phyloP scores from a whole-genome alignment of 64 coral and sea anemone genomes.

The Trachythela sp. region DNA sequence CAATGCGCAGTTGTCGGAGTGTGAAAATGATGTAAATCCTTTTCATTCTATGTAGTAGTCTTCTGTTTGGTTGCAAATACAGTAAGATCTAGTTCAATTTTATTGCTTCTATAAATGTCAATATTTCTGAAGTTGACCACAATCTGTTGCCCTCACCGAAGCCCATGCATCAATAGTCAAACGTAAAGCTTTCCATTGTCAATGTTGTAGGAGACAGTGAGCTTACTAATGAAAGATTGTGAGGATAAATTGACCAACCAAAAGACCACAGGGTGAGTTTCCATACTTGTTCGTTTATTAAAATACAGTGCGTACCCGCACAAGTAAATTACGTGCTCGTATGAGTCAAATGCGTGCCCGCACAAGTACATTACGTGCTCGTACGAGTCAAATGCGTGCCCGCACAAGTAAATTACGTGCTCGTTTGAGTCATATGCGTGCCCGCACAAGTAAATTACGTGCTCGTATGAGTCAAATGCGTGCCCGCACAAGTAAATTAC shows the following conservation, averaged over 20 bases:
- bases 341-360: not conserved
- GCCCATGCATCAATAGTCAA: no score
- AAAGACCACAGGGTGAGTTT: constrained; percentile 50
- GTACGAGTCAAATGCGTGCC: not conserved
- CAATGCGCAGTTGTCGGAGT: not conserved
- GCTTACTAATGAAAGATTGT: constrained; percentile 76
- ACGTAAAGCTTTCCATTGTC: not conserved
- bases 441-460: not conserved
- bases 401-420: not conserved
- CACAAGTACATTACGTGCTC: not conserved
- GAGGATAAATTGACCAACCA: constrained; percentile 70
- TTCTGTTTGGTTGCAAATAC: no score
- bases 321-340: not conserved
- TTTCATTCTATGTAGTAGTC: no score
- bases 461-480: not conserved
- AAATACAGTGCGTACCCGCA: not conserved
- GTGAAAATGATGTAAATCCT: no score
- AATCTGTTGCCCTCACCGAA: no score
- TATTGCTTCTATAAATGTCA: no score
- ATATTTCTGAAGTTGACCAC: no score
- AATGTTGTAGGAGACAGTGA: constrained; percentile 72
- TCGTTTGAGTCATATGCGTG: not conserved
- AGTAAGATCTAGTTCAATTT: no score
- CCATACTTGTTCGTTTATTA: not conserved
- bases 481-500: not conserved